Percentiles rank a stretch among this genome's conserved stretches.
Evolutionary conservation across 2,113 vertebrate genomes (phyloP).

Genomic region (Onychostoma macrolepis): DNA sequence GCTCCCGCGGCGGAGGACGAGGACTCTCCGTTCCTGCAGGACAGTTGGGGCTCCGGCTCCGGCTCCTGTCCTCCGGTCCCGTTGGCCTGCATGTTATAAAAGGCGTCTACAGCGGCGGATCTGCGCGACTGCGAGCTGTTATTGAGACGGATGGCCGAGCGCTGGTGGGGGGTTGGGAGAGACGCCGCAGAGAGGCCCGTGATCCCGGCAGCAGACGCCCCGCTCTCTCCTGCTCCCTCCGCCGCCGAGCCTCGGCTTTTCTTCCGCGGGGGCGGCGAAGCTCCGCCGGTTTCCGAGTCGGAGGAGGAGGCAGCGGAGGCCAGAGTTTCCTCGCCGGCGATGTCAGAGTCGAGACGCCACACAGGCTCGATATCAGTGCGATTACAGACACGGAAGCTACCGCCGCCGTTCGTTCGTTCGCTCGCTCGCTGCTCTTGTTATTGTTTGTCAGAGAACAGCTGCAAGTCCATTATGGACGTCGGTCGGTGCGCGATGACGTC

Average conservation of each 20-base stretch:
- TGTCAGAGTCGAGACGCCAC: constrained; percentile 76
- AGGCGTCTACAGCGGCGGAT: constrained; percentile 52
- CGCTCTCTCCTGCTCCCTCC: constrained; percentile 83
- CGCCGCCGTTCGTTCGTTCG: constrained; percentile 38
- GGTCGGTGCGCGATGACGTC: constrained; percentile 79
- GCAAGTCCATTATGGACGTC: constrained; percentile 80
- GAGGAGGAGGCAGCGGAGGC: constrained; percentile 81
- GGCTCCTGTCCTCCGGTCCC: constrained; percentile 80
- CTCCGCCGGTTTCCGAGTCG: constrained; percentile 82
- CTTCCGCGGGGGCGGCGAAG: constrained; percentile 84
- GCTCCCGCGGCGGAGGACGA: constrained; percentile 78
- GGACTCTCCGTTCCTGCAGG: constrained; percentile 85
- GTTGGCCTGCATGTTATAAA: constrained; percentile 89
- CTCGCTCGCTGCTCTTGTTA: constrained; percentile 72
- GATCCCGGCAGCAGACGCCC: constrained; percentile 82
- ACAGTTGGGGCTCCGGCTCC: constrained; percentile 79
- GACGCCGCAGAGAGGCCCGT: constrained; percentile 80
- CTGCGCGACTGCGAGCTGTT: constrained; percentile 40
- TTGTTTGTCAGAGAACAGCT: constrained; percentile 80
- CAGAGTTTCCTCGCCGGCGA: constrained; percentile 78
- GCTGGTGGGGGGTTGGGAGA: constrained; percentile 52
- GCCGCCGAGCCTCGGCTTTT: constrained; percentile 83
- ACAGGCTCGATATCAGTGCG: constrained; percentile 56
- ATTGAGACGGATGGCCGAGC: constrained; percentile 40
- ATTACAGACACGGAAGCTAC: not conserved